Evolutionary conservation across 2,113 vertebrate genomes (phyloP).

Genomic region (Numenius arquata): DNA sequence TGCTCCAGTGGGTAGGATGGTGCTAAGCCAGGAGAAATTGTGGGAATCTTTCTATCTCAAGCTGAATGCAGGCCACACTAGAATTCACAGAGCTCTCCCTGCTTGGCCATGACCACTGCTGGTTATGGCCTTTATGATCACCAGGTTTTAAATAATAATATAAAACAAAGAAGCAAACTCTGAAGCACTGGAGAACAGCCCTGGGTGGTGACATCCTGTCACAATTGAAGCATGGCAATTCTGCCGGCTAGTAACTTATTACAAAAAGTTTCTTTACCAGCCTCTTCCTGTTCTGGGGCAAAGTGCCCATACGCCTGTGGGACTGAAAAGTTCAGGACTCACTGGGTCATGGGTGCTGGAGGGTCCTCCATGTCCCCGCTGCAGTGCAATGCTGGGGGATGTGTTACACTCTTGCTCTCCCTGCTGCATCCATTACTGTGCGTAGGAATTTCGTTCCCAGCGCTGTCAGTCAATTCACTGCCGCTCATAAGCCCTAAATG

Average conservation of each 20-base stretch:
- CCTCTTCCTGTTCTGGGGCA: neutral
- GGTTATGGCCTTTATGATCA: constrained; percentile 31
- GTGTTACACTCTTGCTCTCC: neutral
- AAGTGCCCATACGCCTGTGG: neutral
- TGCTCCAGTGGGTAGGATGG: neutral
- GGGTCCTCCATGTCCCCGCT: neutral
- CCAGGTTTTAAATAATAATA: constrained; percentile 57
- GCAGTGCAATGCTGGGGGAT: neutral
- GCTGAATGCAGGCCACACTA: neutral
- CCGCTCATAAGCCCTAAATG: neutral
- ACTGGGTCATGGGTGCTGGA: neutral
- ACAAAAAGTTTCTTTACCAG: constrained; percentile 34
- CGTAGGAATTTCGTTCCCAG: neutral
- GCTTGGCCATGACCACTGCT: neutral
- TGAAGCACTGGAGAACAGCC: constrained; percentile 5
- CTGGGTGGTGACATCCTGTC: constrained; percentile 50
- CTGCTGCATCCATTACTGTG: neutral
- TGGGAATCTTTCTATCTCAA: neutral
- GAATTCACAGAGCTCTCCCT: neutral
- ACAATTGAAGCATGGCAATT: constrained; percentile 52
- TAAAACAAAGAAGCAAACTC: constrained; percentile 41
- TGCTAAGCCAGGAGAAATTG: constrained; percentile 7
- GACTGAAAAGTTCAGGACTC: neutral
- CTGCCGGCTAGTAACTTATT: constrained; percentile 26
- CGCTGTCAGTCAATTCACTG: constrained; percentile 27